Evolutionary conservation across 2,113 vertebrate genomes (phyloP), one percentile per base, ranked within the genome.

Genomic region (Chaenogobius annularis): DNA sequence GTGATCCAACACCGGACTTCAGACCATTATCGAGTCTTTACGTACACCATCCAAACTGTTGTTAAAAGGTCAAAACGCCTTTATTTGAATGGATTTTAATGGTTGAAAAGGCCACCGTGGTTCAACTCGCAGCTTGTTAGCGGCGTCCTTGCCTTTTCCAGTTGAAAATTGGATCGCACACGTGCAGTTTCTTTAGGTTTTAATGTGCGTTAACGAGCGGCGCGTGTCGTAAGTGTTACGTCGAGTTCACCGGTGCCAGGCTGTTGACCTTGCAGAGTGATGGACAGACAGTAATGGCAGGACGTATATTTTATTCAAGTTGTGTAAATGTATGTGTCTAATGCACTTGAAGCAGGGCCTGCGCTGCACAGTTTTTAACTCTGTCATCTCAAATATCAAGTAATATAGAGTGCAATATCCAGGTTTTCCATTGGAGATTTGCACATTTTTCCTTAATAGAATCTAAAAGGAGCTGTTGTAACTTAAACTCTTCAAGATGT

Each of bases 1-100:
- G n/a, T n/a, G n/a, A n/a, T n/a, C 0, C 20, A 26, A 26, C 26
- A 26, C 10, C 6, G 10, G 13, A 13, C 20, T 26, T 5, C 2
- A 22, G 19, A 26, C 11, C 12, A 15, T 55, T 20, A 20, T 10
- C 20, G 23, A 59, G 12, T 22, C 5, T n/a, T n/a, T n/a, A n/a
- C n/a, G n/a, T n/a, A n/a, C 2, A 2, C 37, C 37, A 9, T 40
- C 37, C 37, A 40, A 40, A 40, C 8, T 9, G 37, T 40, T 9
- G 37, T 40, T 40, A 3, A 40, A 40, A 7, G 37, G 58, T 61
- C 26, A 35, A 13, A 63, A 43, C 17, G 19, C 35, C 35, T 63
- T 63, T 20, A 20, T 43, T 63, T 40, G 43, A 63, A 63, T 63
- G 31, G 35, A 20, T 43, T 63, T 40, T 63, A 63, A 63, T 63